Evolutionary conservation across 30 jellyfish, hydroid and myxozoan species (phyloP).

Genomic region (Haliclystus octoradiatus): DNA sequence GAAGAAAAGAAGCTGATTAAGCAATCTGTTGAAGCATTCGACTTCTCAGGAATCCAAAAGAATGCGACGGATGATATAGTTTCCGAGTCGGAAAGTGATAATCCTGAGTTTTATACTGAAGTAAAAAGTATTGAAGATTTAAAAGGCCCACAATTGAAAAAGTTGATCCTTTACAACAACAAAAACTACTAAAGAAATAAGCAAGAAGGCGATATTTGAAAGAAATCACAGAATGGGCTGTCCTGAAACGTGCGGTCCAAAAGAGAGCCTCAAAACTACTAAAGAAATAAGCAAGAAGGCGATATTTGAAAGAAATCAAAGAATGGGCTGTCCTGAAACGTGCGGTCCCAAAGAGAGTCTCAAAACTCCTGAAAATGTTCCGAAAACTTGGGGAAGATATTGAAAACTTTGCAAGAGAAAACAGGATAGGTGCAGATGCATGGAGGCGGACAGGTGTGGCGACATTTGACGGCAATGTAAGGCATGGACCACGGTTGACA

Average conservation of each 20-base stretch:
- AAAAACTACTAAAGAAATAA: too few relatives aligned
- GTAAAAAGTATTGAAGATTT: too few relatives aligned
- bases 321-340: neutral
- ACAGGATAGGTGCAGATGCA: neutral
- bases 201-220: too few relatives aligned
- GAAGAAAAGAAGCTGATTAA: too few relatives aligned
- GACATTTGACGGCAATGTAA: neutral
- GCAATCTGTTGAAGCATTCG: too few relatives aligned
- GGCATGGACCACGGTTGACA: neutral
- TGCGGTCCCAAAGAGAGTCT: neutral
- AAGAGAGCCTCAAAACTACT: neutral
- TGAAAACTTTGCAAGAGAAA: neutral
- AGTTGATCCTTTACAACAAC: too few relatives aligned
- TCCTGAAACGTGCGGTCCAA: neutral
- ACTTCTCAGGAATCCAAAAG: too few relatives aligned
- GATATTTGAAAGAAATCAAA: neutral
- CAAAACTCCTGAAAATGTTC: neutral
- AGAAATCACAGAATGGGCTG: neutral
- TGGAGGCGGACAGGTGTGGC: conserved; percentile 2
- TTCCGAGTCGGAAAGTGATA: too few relatives aligned
- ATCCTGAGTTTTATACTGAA: too few relatives aligned
- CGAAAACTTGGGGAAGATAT: neutral
- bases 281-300: too few relatives aligned
- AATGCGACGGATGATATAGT: too few relatives aligned
- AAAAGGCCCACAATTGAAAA: too few relatives aligned